phyloP scores from a whole-genome alignment of 2,113 vertebrate species.

The Penelope pileata region DNA sequence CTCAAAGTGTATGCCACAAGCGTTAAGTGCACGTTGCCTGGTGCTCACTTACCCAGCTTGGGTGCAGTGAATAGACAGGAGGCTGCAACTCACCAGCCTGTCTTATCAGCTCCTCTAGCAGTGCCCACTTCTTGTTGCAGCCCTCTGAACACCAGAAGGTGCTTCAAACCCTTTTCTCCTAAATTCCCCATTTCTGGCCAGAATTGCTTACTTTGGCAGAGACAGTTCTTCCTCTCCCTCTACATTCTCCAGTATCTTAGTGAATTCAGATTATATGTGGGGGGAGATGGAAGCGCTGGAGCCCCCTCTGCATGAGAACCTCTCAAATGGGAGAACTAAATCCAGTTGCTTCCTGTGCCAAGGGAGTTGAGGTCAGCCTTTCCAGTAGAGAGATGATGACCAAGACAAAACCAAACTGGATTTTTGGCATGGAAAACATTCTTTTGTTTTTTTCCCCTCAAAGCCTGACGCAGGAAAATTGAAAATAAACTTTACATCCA shows the following conservation, averaged over 20 bases:
- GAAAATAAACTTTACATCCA: not conserved
- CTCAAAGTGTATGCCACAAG: too few species aligned
- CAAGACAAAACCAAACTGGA: not conserved
- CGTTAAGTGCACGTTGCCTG: not conserved
- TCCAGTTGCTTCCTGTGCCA: not conserved
- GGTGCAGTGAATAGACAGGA: not conserved
- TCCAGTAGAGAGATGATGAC: not conserved
- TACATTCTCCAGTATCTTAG: not conserved
- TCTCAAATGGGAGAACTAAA: not conserved
- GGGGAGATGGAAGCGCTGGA: not conserved
- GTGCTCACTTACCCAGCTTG: too few species aligned
- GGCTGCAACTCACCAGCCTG: not conserved
- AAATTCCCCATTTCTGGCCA: not conserved
- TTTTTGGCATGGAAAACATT: not conserved
- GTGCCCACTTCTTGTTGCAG: not conserved
- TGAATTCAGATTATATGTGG: not conserved
- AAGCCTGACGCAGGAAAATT: not conserved
- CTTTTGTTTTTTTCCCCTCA: not conserved
- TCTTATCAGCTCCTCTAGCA: not conserved
- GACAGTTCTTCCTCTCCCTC: not conserved
- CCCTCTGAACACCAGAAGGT: not conserved
- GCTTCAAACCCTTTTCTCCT: not conserved
- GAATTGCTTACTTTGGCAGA: not conserved
- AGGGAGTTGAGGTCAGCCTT: not conserved
- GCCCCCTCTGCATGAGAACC: not conserved